Percentiles rank a stretch among this genome's conserved stretches.
These are phyloP conservation scores for Meloe dianella DNA, from an alignment of 2,888 invertebrate species.

Conservation along the genomic window DNA sequence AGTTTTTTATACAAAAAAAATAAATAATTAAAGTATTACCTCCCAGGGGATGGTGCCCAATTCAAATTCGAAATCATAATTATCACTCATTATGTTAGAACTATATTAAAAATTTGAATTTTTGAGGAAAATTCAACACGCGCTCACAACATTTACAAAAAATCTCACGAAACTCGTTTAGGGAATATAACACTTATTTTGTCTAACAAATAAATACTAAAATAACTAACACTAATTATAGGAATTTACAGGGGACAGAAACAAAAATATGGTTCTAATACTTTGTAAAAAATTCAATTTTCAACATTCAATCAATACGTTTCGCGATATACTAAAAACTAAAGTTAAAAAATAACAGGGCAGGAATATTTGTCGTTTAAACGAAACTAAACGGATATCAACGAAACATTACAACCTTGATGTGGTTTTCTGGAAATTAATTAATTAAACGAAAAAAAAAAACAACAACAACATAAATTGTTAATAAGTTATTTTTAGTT, in stretches of 20 bases:
- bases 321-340: slow-evolving; percentile 34
- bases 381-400: neutral
- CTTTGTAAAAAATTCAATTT: slow-evolving; percentile 7
- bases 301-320: slow-evolving; percentile 26
- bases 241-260: neutral
- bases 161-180: neutral
- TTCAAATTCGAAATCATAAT: slow-evolving; percentile 55
- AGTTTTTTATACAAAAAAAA: neutral
- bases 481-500: slow-evolving; percentile 40
- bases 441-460: neutral
- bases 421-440: neutral
- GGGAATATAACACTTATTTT: neutral
- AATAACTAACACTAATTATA: neutral
- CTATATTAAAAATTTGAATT: neutral
- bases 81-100: slow-evolving; percentile 41
- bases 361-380: slow-evolving; percentile 7
- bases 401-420: slow-evolving; percentile 2
- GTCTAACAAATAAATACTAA: neutral
- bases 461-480: slow-evolving; percentile 21
- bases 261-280: slow-evolving; percentile 7
- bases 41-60: slow-evolving; percentile 55
- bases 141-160: neutral
- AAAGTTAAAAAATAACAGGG: slow-evolving; percentile 11
- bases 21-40: slow-evolving; percentile 33
- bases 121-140: neutral